Evolutionary conservation across 2,113 vertebrate genomes (phyloP).

Genomic region (Hydrochoerus hydrochaeris): DNA sequence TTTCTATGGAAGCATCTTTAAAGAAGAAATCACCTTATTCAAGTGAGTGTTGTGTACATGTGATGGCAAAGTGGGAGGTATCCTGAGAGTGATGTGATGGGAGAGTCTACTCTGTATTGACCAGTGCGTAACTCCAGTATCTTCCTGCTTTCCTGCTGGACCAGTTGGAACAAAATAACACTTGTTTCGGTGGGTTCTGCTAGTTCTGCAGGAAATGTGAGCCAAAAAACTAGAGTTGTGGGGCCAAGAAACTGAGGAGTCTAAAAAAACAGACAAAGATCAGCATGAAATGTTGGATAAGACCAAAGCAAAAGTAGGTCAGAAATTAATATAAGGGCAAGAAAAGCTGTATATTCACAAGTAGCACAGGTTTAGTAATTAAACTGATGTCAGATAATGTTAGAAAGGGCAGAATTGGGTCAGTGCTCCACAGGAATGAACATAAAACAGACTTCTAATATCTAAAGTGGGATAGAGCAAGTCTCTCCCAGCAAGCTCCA

Average conservation of each 20-base stretch:
- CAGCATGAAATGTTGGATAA: background rate
- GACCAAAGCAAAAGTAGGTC: background rate
- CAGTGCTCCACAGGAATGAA: background rate
- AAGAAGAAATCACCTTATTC: background rate
- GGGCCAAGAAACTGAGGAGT: background rate
- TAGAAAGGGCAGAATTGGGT: background rate
- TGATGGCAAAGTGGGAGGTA: background rate
- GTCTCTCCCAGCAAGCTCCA: background rate
- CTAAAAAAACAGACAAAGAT: background rate
- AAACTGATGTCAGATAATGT: background rate
- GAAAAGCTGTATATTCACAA: conserved; percentile 8
- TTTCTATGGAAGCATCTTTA: background rate
- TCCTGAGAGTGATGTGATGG: background rate
- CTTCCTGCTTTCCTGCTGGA: background rate
- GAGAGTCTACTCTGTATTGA: background rate
- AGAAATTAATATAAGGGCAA: background rate
- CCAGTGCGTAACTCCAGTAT: background rate
- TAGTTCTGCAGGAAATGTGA: background rate
- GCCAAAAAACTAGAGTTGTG: background rate
- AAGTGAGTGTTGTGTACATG: background rate
- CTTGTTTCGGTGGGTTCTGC: background rate
- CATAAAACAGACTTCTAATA: background rate
- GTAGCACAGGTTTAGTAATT: background rate
- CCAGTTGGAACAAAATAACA: background rate
- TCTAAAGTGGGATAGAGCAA: background rate